A percentile compares a stretch with the other conserved stretches of the same genome.
phyloP scores from a whole-genome alignment of 2,797 vertebrate genomes.

The Enteromius paludinosus region DNA sequence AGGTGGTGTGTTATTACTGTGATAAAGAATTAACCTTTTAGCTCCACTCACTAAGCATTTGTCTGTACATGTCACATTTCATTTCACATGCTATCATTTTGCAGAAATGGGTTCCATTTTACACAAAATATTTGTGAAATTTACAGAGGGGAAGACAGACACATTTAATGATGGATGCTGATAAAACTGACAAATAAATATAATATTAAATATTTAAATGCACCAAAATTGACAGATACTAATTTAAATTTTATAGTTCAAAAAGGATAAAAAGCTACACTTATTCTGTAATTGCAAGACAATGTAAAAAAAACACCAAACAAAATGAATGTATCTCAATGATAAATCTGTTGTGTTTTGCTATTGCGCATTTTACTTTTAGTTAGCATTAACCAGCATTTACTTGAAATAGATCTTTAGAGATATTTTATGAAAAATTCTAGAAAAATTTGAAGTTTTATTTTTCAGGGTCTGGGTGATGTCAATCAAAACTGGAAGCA shows the following conservation, averaged over 20 bases:
- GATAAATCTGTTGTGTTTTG: background rate
- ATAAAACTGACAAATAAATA: background rate
- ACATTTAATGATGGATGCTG: background rate
- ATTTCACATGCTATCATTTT: background rate
- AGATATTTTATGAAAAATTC: background rate
- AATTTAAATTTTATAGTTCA: background rate
- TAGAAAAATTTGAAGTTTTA: background rate
- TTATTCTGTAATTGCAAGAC: background rate
- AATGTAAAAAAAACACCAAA: too few relatives aligned
- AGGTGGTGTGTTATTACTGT: background rate
- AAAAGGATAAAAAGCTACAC: background rate
- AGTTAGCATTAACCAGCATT: background rate
- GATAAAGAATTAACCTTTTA: background rate
- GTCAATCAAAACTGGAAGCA: background rate
- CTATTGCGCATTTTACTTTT: background rate
- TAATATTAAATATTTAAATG: background rate
- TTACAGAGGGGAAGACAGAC: too few relatives aligned
- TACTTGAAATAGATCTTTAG: background rate
- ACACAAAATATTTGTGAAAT: background rate
- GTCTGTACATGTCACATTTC: background rate
- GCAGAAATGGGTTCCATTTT: background rate
- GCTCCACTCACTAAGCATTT: background rate
- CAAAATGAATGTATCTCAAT: background rate
- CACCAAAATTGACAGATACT: background rate
- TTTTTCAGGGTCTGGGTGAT: background rate